These are phyloP conservation scores for Lacanobia oleracea DNA, from an alignment of 2,888 invertebrate genomes.

Conservation along the genomic window DNA sequence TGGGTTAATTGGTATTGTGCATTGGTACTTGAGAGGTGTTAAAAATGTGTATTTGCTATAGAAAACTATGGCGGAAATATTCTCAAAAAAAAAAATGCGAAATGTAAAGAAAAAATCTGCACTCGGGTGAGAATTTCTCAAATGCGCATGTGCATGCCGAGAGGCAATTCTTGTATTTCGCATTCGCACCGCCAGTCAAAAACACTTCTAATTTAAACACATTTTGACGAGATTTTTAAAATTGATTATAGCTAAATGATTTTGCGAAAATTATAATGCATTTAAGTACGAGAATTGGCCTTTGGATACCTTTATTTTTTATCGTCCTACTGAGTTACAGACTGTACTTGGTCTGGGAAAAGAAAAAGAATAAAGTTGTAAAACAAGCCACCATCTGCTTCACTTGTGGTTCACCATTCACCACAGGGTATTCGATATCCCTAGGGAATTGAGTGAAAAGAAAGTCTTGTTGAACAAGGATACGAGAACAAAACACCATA, in stretches of 20 bases:
- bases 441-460: slow-evolving; percentile 39
- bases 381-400: slow-evolving; percentile 33
- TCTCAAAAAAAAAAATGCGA: no score
- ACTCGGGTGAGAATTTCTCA: not conserved
- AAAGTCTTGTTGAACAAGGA: slow-evolving; percentile 18
- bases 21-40: not conserved
- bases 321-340: not conserved
- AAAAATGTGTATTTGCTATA: not conserved
- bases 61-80: not conserved
- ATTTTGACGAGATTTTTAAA: no score
- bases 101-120: no score
- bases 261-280: no score
- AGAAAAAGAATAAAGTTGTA: slow-evolving; percentile 17
- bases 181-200: no score
- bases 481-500: not conserved
- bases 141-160: not conserved
- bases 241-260: no score
- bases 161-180: no score
- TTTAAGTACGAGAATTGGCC: no score
- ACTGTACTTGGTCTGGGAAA: not conserved
- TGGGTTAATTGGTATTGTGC: not conserved
- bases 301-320: not conserved
- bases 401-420: slow-evolving; percentile 33
- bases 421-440: slow-evolving; percentile 34
- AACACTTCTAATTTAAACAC: no score